Conservation (phyloP, 2,888 invertebrate genomes). For the Rhagonycha lutea region DNA sequence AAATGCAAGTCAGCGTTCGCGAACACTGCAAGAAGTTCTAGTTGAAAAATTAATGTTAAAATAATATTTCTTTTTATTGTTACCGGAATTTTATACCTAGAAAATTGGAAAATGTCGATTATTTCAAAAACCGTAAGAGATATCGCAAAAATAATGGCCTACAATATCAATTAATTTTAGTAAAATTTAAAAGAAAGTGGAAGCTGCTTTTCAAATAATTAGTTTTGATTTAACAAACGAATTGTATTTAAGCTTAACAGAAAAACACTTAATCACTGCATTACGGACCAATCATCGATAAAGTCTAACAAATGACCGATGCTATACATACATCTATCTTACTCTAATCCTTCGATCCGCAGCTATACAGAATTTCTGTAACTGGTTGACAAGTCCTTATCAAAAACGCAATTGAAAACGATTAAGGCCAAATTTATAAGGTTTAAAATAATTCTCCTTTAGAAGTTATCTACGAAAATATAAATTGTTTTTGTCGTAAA, state of each 20-base stretch:
- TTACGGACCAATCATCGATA: conserved; percentile 20
- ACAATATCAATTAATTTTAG: not conserved
- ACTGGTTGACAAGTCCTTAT: conserved; percentile 22
- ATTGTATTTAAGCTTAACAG: not conserved
- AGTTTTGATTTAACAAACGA: not conserved
- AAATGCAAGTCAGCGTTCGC: not conserved
- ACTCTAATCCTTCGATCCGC: conserved; percentile 21
- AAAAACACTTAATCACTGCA: not conserved
- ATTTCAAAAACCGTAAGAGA: not conserved
- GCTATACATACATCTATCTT: conserved; percentile 12
- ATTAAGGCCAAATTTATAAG: conserved; percentile 4
- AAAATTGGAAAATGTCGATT: not conserved
- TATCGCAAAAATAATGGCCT: not conserved
- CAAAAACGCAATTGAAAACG: conserved; percentile 14
- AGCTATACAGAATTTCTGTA: conserved; percentile 12
- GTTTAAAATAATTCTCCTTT: not conserved
- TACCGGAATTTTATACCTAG: not conserved
- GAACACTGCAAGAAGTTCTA: not conserved
- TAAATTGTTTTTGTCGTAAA: not conserved
- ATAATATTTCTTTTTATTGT: not conserved
- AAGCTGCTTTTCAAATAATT: not conserved
- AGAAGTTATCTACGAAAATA: not conserved
- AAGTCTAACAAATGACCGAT: conserved; percentile 29
- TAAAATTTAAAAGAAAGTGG: not conserved
- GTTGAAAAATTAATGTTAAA: not conserved